Conservation (phyloP, 92 coral and sea anemone species). For the Paragorgia papillata region DNA sequence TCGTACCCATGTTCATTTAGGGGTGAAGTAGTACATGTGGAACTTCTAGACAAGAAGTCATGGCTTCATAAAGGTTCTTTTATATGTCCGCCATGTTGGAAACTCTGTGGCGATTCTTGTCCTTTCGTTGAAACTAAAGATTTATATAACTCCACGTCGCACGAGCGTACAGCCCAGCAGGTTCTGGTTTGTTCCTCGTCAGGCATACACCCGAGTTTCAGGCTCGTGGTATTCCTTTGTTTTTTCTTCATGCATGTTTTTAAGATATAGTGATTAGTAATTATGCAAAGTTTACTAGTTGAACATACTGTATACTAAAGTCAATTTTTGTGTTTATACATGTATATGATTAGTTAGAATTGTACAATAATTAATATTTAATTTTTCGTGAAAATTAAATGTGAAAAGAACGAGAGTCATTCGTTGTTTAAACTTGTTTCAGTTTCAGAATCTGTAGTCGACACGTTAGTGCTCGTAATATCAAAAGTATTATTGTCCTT, state of each 20-base stretch:
- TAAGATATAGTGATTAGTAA: not conserved
- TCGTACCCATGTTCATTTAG: constrained; percentile 70
- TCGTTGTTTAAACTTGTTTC: too few relatives aligned
- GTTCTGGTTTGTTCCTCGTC: constrained; percentile 24
- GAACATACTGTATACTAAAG: too few relatives aligned
- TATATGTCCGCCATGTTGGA: constrained; percentile 80
- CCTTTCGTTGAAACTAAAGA: constrained; percentile 38
- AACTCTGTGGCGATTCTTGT: constrained; percentile 67
- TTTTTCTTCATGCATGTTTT: constrained; percentile 3
- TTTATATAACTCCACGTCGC: not conserved
- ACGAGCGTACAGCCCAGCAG: not conserved
- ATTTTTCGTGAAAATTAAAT: too few relatives aligned
- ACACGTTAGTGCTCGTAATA: too few relatives aligned
- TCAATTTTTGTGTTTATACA: too few relatives aligned
- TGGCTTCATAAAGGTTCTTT: constrained; percentile 67
- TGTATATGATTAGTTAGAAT: too few relatives aligned
- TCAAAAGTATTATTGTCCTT: too few relatives aligned
- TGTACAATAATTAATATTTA: too few relatives aligned
- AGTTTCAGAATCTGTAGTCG: too few relatives aligned
- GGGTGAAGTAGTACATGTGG: constrained; percentile 66
- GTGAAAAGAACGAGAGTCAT: too few relatives aligned
- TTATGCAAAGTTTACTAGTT: too few relatives aligned
- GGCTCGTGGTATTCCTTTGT: not conserved
- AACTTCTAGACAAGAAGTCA: constrained; percentile 55
- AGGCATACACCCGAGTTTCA: not conserved